These are phyloP conservation scores for Heteromurus nitidus DNA, from an alignment of 2,888 invertebrate genomes.

Conservation along the genomic window DNA sequence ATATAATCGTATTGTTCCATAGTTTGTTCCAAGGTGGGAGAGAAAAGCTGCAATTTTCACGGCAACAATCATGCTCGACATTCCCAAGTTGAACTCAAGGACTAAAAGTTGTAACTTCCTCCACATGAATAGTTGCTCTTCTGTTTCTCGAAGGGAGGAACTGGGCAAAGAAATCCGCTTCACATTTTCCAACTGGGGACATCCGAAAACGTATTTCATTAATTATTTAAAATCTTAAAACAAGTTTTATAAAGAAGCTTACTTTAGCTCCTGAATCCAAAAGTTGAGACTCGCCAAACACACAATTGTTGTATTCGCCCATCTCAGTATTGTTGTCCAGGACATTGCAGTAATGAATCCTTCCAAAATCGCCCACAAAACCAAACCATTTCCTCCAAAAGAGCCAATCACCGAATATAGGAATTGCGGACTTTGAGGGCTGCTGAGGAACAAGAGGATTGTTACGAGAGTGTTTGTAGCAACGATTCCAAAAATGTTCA, in stretches of 20 bases:
- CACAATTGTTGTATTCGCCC: neutral
- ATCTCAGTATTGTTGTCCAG: constrained; percentile 19
- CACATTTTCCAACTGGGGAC: too few species aligned
- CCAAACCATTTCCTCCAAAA: neutral
- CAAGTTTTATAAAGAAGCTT: neutral
- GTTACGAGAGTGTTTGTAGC: constrained; percentile 19
- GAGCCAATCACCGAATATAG: constrained; percentile 8
- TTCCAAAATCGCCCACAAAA: constrained; percentile 15
- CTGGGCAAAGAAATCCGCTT: neutral
- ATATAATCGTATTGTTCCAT: constrained; percentile 22
- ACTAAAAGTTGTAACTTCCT: constrained; percentile 17
- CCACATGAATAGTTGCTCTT: constrained; percentile 6
- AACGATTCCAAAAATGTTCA: constrained; percentile 19
- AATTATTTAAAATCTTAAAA: neutral
- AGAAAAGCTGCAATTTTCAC: constrained; percentile 23
- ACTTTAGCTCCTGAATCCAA: constrained; percentile 39
- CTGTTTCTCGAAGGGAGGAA: neutral
- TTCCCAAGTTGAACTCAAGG: constrained; percentile 30
- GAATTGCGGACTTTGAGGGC: constrained; percentile 24
- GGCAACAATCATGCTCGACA: constrained; percentile 5
- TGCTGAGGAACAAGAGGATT: constrained; percentile 20
- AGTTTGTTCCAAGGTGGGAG: constrained; percentile 30
- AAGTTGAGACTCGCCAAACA: constrained; percentile 38
- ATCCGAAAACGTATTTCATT: neutral
- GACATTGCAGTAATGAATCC: constrained; percentile 34